Base-by-base conservation (phyloP, 2,797 vertebrate genomes). In the Acipenser ruthenus region DNA sequence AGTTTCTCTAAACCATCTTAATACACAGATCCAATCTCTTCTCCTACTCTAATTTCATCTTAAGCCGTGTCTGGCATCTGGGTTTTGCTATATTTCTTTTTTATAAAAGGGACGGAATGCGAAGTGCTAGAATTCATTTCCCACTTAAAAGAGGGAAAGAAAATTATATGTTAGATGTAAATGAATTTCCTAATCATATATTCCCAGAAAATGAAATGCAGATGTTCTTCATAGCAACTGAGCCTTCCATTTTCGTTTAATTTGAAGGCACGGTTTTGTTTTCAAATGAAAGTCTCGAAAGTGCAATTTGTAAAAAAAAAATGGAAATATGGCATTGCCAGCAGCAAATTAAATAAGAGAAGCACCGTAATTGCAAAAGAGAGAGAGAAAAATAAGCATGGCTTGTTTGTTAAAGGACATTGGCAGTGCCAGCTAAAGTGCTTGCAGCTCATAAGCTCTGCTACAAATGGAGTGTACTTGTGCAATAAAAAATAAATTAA, bases 101-200 rank as follows among this genome's bases (percentile, higher is more conserved):
- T 55, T 7, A 10, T 55, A 10, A n/a, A 2, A 74, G 78, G 90
- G 87, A 85, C 82, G 87, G 70, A 89, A 89, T 79, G 86, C 84
- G 89, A 89, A 91, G 91, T 86, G 84, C 86, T 74, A 83, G 88
- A 90, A 90, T 90, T 88, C 80, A 78, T 83, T 87, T 89, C 85
- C 94, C 95, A 95, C 94, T 95, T 95, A 86, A 98, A 97, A 95
- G 93, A 81, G 79, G 67, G 81, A 69, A 82, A 92, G 84, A 94
- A 55, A 97, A 97, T 97, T 96, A 94, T 89, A 97, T 83, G 91
- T 91, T 90, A 81, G 84, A 90, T 92, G 91, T 89, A 91, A 93
- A 93, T 93, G 90, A 91, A 92, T 95, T 93, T 95, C 91, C 91
- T 94, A 95, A 95, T 96, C 94, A 97, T 88, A 95, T 91, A 92